Base-by-base conservation (phyloP, 2,797 vertebrate genomes). In the Sebastes trivittatus region DNA sequence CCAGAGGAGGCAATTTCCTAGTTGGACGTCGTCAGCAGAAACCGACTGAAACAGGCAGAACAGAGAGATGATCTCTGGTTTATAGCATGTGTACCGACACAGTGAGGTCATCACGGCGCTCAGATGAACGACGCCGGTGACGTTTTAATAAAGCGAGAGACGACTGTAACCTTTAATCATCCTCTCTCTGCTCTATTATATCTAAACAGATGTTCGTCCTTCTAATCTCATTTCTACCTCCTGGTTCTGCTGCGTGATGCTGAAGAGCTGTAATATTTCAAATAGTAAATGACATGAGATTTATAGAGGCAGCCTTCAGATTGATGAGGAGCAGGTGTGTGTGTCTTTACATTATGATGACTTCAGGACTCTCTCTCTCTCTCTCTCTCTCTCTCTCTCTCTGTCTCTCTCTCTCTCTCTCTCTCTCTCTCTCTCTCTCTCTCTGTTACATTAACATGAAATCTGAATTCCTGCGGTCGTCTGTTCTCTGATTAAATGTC, bases 251-350 rank as follows among this genome's bases (percentile, higher is more conserved):
- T 46, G 76, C 34, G 9, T 59, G 55, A 59, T 38, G 38, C 60
- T 42, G 38, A 42, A 42, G 38, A 77, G 67, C 77, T 71, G 81
- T 54, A 60, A 84, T 92, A 68, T 91, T 79, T 89, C 81, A 89
- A 65, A 74, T 79, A 20, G 27, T 22, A 87, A 85, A 91, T 86
- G 71, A 83, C 71, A 70, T 13, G 68, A 82, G 87, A 91, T 91
- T 77, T 88, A 89, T 86, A 67, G 85, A 36, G 16, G 42, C 73
- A 36, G 62, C 84, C 59, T 87, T 86, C 52, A 83, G 69, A 86
- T 74, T 61, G 84, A 92, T 88, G 77, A 88, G 84, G 55, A 86
- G 81, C 79, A 76, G 76, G 67, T 75, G 58, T 76, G 60, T 73
- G 55, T 81, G 77, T 80, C 6, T 73, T 55, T 52, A 67, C 61